Base-by-base conservation (phyloP, 2,888 invertebrate species). In the Lasioglossum leucozonium region DNA sequence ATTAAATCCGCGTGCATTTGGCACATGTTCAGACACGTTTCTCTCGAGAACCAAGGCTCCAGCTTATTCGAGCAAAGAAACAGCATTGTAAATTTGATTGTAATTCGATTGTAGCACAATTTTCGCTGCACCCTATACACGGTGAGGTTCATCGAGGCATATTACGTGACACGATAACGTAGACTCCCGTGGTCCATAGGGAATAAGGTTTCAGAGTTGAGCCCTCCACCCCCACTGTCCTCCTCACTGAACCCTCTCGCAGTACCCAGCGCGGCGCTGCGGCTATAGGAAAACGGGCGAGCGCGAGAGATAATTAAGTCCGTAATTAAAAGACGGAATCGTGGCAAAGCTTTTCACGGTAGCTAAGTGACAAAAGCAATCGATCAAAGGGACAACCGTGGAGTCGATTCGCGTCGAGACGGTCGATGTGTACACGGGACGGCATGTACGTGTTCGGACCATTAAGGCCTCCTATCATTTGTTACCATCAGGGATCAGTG, bases 361-460 rank as follows among this genome's bases (percentile, higher is more conserved):
- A 86, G 90, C 91, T 92, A 93, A 94, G 93, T 93, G 94, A 94
- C 94, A 94, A 93, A 94, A 93, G 94, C 92, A 91, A 95, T 95
- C 94, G 92, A 94, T 95, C 94, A 94, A 94, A 94, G 91, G 91
- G 92, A 91, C 90, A 89, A 89, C 77, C 86, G 87, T 88, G 80
- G 88, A 88, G 86, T 87, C 89, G 88, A 87, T 86, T 91, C 91
- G 84, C 79, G 88, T 78, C 84, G 83, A 90, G 89, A 92, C 85
- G 80, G 82, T 86, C 82, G 71, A 81, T 75, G 79, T 42, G 83
- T 58, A 81, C 82, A 79, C 44, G 78, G 78, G 65, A 10, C 62
- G 26, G 58, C 79, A 82, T 86, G 72, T 85, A 81, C 81, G 87
- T 77, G 85, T 88, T 87, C 84, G 88, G 90, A 93, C 93, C 93